A percentile compares a stretch with the other conserved stretches of the same genome.
phyloP scores from a whole-genome alignment of 1,140 invertebrate species.

The Microplitis demolitor region DNA sequence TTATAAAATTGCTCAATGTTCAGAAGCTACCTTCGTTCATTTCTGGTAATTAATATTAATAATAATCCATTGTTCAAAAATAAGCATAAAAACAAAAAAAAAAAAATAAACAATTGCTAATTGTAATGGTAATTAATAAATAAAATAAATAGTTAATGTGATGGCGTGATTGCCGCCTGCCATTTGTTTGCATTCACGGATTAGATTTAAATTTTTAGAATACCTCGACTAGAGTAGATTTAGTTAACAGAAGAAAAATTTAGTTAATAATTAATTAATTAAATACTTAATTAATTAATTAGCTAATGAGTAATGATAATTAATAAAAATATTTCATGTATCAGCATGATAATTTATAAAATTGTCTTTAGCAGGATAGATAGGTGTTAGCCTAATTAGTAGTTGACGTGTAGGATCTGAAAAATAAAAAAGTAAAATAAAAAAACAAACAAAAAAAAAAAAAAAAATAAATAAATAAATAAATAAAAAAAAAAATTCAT shows the following conservation, averaged over 20 bases:
- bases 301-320: too few species aligned
- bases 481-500: background rate
- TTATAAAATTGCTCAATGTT: background rate
- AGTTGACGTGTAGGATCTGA: slow-evolving; percentile 20
- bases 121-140: background rate
- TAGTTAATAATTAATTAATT: slow-evolving; percentile 4
- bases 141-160: background rate
- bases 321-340: slow-evolving; percentile 3
- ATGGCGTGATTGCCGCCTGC: slow-evolving; percentile 1
- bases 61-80: background rate
- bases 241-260: background rate
- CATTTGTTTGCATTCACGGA: background rate
- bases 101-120: background rate
- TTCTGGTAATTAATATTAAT: background rate
- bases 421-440: background rate
- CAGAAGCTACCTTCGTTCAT: background rate
- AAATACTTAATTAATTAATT: background rate
- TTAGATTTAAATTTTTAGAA: slow-evolving; percentile 1
- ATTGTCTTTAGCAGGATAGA: slow-evolving; percentile 18
- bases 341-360: slow-evolving; percentile 19
- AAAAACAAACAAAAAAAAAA: background rate
- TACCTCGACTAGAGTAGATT: background rate
- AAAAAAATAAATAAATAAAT: background rate
- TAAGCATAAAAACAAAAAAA: background rate
- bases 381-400: slow-evolving; percentile 21